Base-by-base conservation (phyloP, 2,888 invertebrate species). In the Lysandra bellargus region DNA sequence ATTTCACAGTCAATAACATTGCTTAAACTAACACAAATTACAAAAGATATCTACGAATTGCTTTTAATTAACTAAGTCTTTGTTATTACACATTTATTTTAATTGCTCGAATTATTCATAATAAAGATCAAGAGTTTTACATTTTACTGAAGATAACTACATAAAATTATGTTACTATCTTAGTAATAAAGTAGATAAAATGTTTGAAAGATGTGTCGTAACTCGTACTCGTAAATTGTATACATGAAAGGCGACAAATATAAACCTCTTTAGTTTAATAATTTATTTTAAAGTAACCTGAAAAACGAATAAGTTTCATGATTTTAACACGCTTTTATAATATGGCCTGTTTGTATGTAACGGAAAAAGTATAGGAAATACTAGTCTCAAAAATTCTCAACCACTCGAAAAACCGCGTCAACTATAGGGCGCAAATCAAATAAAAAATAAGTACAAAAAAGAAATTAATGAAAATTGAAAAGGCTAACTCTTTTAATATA, bases 201-300 rank as follows among this genome's bases (percentile, higher is more conserved):
- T 61, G 61, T 61, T n/a, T n/a, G 1, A 64, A 30, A 30, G 4
- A 64, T 64, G 14, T 61, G 57, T 61, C 2, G 61, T 23, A 23
- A 23, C 23, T 23, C 23, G 23, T 23, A 61, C 14, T 61, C 17
- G n/a, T n/a, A n/a, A 40, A 40, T 23, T 5, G 44, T 9, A 23
- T 44, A 40, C 40, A 44, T 74, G n/a, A 44, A 74, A 40, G 44
- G 74, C 74, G 23, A 44, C 44, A 74, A 74, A 44, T 30, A n/a
- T 9, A 44, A 44, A 23, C 17, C 17, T 37, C 17, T 44, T 74
- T 74, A n/a, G n/a, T 74, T 40, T 44, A 5, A 2, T 60, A 60
- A 49, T 49, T 60, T 60, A n/a, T 69, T 30, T 69, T 9, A 64
- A 64, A 3, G n/a, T 53, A 3, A 53, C 14, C 2, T 14, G 4